A percentile compares a stretch with the other conserved stretches of the same genome.
These are phyloP conservation scores for Acanthosoma haemorrhoidale DNA, from an alignment of 2,888 invertebrate genomes.

Conservation along the genomic window DNA sequence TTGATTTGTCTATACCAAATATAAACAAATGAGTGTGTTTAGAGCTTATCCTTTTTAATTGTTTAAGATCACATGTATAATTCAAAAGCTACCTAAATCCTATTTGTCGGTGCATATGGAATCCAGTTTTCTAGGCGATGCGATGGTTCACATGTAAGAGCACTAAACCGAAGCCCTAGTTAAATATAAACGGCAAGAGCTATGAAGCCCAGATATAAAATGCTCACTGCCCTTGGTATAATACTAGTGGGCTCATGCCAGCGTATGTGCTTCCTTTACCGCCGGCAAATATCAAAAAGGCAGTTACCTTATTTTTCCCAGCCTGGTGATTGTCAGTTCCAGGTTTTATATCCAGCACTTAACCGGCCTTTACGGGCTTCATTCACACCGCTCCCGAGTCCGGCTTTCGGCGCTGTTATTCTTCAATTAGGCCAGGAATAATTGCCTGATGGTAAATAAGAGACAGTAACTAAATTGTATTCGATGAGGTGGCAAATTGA, in stretches of 20 bases:
- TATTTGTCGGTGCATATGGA: too few species aligned
- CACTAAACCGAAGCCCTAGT: not conserved
- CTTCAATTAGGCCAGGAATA: not conserved
- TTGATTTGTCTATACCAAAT: too few species aligned
- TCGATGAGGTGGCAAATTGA: too few species aligned
- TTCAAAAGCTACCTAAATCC: too few species aligned
- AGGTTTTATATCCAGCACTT: not conserved
- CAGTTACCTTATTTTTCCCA: not conserved
- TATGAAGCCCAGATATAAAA: not conserved
- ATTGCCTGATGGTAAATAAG: not conserved
- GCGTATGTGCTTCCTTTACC: not conserved
- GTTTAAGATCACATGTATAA: too few species aligned
- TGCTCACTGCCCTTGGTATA: not conserved
- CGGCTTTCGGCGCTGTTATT: not conserved
- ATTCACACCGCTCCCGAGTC: not conserved
- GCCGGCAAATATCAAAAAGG: not conserved
- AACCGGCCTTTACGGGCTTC: not conserved
- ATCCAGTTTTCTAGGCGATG: too few species aligned
- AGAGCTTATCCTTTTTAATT: too few species aligned
- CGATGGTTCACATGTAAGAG: not conserved
- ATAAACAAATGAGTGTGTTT: too few species aligned
- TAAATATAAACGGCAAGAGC: not conserved
- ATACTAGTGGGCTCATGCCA: not conserved
- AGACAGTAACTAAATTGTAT: too few species aligned
- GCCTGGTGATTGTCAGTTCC: not conserved